phyloP scores from a whole-genome alignment of 2,888 invertebrate species.

The Lasioglossum villosulum region DNA sequence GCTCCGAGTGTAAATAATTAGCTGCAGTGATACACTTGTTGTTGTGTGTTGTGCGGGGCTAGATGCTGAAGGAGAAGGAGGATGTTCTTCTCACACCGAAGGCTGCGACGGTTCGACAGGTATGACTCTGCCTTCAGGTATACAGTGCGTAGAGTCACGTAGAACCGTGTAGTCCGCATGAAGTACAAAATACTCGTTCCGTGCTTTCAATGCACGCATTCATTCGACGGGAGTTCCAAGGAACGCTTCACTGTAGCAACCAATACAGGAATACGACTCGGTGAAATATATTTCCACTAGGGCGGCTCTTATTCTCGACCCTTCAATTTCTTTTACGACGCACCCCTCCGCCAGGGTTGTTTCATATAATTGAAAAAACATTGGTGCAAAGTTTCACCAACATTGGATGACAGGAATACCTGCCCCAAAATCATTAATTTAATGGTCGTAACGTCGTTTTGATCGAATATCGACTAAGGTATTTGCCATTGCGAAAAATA shows the following conservation, averaged over 20 bases:
- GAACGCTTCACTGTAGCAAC: constrained; percentile 22
- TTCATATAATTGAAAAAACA: too few species aligned
- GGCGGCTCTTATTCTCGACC: too few species aligned
- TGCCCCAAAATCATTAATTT: too few species aligned
- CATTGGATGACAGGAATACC: too few species aligned
- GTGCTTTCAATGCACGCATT: constrained; percentile 71
- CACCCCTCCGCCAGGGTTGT: too few species aligned
- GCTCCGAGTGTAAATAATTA: constrained; percentile 54
- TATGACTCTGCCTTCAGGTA: constrained; percentile 85
- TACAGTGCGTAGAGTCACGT: constrained; percentile 77
- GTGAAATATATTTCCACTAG: background rate
- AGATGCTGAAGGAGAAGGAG: constrained; percentile 92
- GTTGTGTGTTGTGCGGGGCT: constrained; percentile 86
- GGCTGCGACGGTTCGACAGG: constrained; percentile 97
- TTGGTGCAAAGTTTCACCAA: too few species aligned
- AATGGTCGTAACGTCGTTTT: too few species aligned
- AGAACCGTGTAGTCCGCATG: constrained; percentile 79
- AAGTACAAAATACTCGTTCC: constrained; percentile 68
- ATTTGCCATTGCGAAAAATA: too few species aligned
- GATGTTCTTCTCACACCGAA: constrained; percentile 96
- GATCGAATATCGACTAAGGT: too few species aligned
- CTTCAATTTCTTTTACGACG: too few species aligned
- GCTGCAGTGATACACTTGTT: constrained; percentile 76
- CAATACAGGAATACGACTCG: constrained; percentile 10
- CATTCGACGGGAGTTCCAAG: constrained; percentile 26